Percentiles rank a stretch among this genome's conserved stretches.
Evolutionary conservation across 2,113 vertebrate genomes (phyloP).

Genomic region (Burhinus oedicnemus): DNA sequence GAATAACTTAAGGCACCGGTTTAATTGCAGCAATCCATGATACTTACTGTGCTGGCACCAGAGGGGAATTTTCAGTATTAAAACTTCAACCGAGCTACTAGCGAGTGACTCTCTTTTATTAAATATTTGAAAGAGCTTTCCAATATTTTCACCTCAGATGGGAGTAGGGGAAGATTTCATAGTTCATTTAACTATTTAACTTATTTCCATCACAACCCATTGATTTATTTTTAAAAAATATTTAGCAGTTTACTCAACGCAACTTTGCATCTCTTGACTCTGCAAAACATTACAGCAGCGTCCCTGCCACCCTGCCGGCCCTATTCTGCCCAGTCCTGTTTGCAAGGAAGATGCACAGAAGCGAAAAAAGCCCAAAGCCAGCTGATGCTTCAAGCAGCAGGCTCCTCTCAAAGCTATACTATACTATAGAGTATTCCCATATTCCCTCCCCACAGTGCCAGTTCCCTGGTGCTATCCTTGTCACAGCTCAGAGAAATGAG

Average conservation of each 20-base stretch:
- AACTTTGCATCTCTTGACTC: not conserved
- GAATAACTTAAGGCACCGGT: constrained; percentile 66
- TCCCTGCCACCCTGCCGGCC: not conserved
- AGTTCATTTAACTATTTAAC: not conserved
- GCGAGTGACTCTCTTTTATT: not conserved
- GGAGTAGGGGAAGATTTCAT: not conserved
- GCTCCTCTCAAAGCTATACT: not conserved
- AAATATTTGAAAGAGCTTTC: not conserved
- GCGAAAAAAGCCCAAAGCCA: not conserved
- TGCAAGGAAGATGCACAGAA: not conserved
- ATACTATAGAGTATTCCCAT: not conserved
- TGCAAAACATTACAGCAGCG: not conserved
- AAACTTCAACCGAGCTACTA: not conserved
- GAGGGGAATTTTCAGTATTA: constrained; percentile 50
- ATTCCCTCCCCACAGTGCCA: not conserved
- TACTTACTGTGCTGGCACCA: constrained; percentile 64
- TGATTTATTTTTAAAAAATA: not conserved
- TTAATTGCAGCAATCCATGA: constrained; percentile 73
- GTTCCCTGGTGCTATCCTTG: not conserved
- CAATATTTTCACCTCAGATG: not conserved
- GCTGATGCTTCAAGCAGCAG: not conserved
- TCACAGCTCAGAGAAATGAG: not conserved
- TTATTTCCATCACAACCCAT: not conserved
- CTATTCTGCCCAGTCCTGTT: not conserved
- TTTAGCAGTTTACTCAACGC: not conserved